phyloP scores from a whole-genome alignment of 35 echinoderm and acorn worm genomes.

The Apostichopus japonicus region DNA sequence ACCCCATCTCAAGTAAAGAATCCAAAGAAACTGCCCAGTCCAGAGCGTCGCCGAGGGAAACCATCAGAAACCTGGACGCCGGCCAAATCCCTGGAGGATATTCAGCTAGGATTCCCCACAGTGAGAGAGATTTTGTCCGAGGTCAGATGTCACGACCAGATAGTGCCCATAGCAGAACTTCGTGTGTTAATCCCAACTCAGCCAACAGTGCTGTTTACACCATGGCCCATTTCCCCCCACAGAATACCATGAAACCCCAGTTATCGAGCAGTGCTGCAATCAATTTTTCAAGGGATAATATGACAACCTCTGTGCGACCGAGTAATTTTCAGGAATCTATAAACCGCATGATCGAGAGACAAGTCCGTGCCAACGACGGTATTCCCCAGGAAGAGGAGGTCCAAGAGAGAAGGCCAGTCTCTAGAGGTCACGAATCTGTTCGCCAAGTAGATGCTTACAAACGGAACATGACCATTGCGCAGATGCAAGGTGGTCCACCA shows the following conservation, averaged over 20 bases:
- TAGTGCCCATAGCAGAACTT: neutral
- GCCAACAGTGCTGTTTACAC: neutral
- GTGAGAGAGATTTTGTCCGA: constrained; percentile 16
- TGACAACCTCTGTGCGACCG: neutral
- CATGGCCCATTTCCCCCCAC: constrained; percentile 10
- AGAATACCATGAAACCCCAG: constrained; percentile 21
- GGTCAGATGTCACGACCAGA: neutral
- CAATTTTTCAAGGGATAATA: constrained; percentile 5
- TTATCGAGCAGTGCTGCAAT: constrained; percentile 10
- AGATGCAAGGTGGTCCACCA: neutral
- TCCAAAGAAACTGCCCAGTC: constrained; percentile 30
- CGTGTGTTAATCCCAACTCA: neutral
- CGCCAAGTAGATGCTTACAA: neutral
- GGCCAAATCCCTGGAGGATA: neutral
- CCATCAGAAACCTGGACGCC: neutral
- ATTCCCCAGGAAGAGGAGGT: neutral
- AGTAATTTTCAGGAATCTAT: constrained; percentile 59
- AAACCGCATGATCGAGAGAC: constrained; percentile 49
- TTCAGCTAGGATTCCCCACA: constrained; percentile 10
- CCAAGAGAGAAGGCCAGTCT: constrained; percentile 27
- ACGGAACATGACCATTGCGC: constrained; percentile 5
- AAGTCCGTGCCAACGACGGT: constrained; percentile 12
- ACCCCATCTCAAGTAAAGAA: constrained; percentile 2
- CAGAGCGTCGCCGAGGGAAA: constrained; percentile 19
- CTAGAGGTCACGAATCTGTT: neutral